Percentiles rank a stretch among this genome's conserved stretches.
Conservation (phyloP, 1,140 invertebrate species). For the Drosophila albomicans region DNA sequence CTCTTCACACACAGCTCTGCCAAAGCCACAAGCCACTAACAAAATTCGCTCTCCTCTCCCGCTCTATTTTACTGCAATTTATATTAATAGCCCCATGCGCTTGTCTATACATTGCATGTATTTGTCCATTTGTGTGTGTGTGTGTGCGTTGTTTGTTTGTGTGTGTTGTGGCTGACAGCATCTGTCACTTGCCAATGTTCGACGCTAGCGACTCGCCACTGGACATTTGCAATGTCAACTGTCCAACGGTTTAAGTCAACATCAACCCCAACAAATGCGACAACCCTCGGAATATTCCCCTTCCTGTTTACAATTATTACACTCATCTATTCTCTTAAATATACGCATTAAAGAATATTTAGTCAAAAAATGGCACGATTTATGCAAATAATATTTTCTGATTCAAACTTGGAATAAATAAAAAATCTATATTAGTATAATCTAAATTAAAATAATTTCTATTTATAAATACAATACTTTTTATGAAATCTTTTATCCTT, state of each 20-base stretch:
- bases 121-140: not conserved
- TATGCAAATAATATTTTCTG: not conserved
- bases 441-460: too few species aligned
- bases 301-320: not conserved
- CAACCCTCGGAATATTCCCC: not conserved
- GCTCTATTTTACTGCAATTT: conserved; percentile 29
- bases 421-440: too few species aligned
- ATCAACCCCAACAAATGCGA: conserved; percentile 42
- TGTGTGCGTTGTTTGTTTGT: conserved; percentile 57
- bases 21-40: conserved; percentile 63
- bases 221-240: conserved; percentile 62
- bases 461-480: too few species aligned
- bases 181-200: conserved; percentile 79
- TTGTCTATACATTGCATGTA: not conserved
- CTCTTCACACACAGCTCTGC: conserved; percentile 22
- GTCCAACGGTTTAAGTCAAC: conserved; percentile 64
- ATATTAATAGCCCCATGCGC: conserved; percentile 36
- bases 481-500: too few species aligned
- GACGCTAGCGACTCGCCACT: conserved; percentile 22
- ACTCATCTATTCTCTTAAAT: conserved; percentile 4
- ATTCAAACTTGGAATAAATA: too few species aligned
- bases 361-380: not conserved
- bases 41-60: conserved; percentile 11
- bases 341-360: conserved; percentile 6
- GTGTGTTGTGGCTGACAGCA: conserved; percentile 79